Evolutionary conservation across 2,797 vertebrate genomes (phyloP).

Genomic region (Alcedo atthis): DNA sequence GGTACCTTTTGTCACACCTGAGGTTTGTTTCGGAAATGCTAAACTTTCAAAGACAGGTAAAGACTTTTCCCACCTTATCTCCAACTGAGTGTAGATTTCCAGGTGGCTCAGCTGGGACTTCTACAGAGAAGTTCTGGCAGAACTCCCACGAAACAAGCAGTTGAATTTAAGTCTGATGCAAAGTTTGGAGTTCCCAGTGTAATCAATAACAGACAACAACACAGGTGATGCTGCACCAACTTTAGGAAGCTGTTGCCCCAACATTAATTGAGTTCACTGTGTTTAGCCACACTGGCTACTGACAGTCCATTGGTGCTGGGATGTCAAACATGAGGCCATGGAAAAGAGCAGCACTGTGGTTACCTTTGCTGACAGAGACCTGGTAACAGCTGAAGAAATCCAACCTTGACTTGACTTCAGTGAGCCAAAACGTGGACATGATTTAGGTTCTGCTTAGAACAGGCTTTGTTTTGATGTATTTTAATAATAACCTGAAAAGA

Average conservation of each 20-base stretch:
- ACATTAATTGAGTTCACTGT: neutral
- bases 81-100: neutral
- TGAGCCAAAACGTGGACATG: neutral
- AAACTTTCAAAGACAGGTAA: neutral
- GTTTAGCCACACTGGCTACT: neutral
- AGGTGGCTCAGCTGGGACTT: neutral
- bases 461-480: neutral
- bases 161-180: neutral
- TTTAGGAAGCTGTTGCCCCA: neutral
- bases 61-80: neutral
- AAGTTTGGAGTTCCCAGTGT: neutral
- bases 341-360: neutral
- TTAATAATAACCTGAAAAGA: neutral
- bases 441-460: neutral
- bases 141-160: neutral
- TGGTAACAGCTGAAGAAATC: neutral
- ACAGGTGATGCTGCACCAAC: neutral
- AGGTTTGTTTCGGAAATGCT: neutral
- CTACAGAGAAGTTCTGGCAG: neutral
- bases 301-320: neutral
- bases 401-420: neutral
- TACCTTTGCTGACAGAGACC: slow-evolving; percentile 14
- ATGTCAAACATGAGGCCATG: neutral
- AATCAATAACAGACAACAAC: neutral
- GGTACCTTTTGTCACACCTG: neutral